Evolutionary conservation across 2,888 invertebrate species (phyloP), one percentile per base, ranked within the genome.

Genomic region (Abrostola tripartita): DNA sequence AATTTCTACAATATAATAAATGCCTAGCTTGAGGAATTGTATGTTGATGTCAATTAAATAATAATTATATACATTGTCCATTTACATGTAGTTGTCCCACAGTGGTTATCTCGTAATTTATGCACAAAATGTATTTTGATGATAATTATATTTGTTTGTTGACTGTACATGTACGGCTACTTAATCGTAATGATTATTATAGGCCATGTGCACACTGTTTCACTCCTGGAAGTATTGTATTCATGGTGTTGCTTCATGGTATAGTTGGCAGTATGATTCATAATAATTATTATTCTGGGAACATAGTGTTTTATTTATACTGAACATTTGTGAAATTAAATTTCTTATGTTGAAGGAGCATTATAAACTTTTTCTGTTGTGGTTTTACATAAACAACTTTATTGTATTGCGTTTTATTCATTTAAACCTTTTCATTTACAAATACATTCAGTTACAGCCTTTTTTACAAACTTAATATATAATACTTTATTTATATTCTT

Each of bases 331-430:
- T 56, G 35, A 55, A 63, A 56, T 62, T 12, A 38, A 63, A 60
- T 71, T 71, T 73, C 54, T 65, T 24, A 65, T 65, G 65, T 76
- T 72, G 52, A 65, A 66, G 68, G 52, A 71, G 5, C 9, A 14
- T 42, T 73, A 75, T 38, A 24, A 35, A 36, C 60, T 65, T 71
- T 44, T 81, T 84, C 81, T 82, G 64, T 81, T 79, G 79, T 67
- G 59, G 10, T 81, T 82, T 83, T 82, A 82, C 65, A 83, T 81
- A 84, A 83, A 85, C 75, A 71, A 81, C 53, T 78, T 68, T 54
- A 76, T 60, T 62, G 52, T 69, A 61, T 59, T 61, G 36, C 72
- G 68, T 69, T 73, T 81, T 81, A 24, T 24, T 85, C 80, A 78
- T 79, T 85, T 81, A 58, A 65, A 66, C 65, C 42, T 36, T 56